These are phyloP conservation scores for Siniperca chuatsi DNA, from an alignment of 2,113 vertebrate species.

Conservation along the genomic window DNA sequence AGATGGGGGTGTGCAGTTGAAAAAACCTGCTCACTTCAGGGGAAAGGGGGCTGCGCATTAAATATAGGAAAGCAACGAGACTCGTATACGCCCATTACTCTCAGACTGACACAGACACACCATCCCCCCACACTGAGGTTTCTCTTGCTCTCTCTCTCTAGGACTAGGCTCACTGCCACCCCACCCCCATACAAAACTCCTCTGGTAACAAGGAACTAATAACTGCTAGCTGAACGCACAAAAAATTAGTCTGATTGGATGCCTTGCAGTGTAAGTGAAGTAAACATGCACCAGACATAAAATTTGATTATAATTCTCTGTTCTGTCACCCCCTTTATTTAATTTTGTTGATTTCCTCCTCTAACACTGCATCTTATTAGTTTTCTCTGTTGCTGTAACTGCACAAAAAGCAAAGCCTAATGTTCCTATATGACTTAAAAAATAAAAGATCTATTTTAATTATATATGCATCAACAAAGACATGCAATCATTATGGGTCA, in stretches of 20 bases:
- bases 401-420: background rate
- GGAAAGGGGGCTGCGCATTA: constrained; percentile 63
- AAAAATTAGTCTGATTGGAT: constrained; percentile 29
- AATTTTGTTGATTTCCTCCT: constrained; percentile 17
- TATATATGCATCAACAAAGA: background rate
- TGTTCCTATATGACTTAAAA: background rate
- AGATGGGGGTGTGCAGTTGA: constrained; percentile 69
- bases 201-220: constrained; percentile 51
- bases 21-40: constrained; percentile 76
- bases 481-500: background rate
- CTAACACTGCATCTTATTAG: constrained; percentile 15
- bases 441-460: constrained; percentile 16
- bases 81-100: constrained; percentile 66
- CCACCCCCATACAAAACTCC: constrained; percentile 51
- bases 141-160: constrained; percentile 39
- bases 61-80: constrained; percentile 71
- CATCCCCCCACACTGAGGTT: constrained; percentile 65
- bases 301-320: constrained; percentile 25
- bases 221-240: constrained; percentile 27
- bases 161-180: constrained; percentile 41
- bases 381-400: constrained; percentile 8
- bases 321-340: constrained; percentile 19
- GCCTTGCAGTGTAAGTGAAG: constrained; percentile 8
- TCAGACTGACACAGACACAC: constrained; percentile 63
- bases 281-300: constrained; percentile 1